Base-by-base conservation (phyloP, 2,113 vertebrate species). In the Mastomys coucha region DNA sequence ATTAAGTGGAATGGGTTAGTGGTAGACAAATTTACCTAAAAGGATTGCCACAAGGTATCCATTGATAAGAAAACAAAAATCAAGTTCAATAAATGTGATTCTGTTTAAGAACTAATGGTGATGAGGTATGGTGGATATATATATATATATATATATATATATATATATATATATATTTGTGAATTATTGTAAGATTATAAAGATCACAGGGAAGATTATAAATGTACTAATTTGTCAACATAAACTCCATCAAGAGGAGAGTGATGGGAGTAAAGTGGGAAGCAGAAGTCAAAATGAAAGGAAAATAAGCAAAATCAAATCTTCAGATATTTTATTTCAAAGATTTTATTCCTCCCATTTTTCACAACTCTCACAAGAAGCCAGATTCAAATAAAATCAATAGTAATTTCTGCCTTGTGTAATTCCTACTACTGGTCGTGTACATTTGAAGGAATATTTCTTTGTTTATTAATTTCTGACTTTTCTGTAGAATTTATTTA, bases 11-110 rank as follows among this genome's bases (percentile, higher is more conserved):
- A 51, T 51, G 60, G 94, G 45, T 88, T 56, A 86, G n/a, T 92
- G 7, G 17, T 63, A 77, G 56, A 56, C 17, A 45, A 73, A 60
- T 88, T 94, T 90, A 93, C 16, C 60, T 76, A 36, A 87, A 88
- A 67, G 51, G 51, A 78, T 84, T 89, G 2, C 53, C 7, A 76
- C 2, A 69, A 45, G 36, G 1, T 85, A 51, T 31, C 20, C 10
- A 58, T 96, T 72, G 63, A 93, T 72, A 26, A 45, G 53, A 91
- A 92, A 88, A 72, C 45, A 93, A 95, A 93, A 88, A 88, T 3
- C 24, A 45, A 96, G 28, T 72, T 92, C 5, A 49, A 49, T 65
- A 26, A 72, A 73, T n/a, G 45, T 19, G 16, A 42, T 31, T 8
- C 24, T 12, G 53, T 19, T 82, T 92, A 69, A 63, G 63, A 93